Percentiles rank a stretch among this genome's conserved stretches.
These are phyloP conservation scores for Mormyrus lacerda DNA, from an alignment of 2,113 vertebrate species.

Conservation along the genomic window DNA sequence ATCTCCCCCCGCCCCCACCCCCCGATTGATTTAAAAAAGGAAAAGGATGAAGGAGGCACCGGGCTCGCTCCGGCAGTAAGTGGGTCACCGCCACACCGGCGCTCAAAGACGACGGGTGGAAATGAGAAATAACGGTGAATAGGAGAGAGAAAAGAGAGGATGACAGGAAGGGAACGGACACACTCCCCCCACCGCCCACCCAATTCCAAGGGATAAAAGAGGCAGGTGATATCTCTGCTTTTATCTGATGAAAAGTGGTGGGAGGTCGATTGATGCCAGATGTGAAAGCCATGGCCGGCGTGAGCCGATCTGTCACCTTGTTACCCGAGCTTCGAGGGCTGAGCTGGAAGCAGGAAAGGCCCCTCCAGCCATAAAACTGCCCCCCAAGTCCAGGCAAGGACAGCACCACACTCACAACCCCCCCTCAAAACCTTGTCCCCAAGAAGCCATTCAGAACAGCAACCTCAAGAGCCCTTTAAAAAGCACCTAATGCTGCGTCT, in stretches of 20 bases:
- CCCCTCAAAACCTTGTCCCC: too few species aligned
- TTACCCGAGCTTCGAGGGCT: background rate
- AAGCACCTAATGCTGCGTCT: background rate
- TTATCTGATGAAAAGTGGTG: conserved; percentile 28
- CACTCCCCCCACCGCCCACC: background rate
- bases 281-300: background rate
- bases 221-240: conserved; percentile 15
- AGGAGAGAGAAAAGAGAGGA: background rate
- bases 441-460: background rate
- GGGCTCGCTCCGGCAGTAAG: background rate
- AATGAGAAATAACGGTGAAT: background rate
- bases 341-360: background rate
- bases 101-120: background rate
- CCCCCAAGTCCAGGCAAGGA: background rate
- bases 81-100: background rate
- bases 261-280: conserved; percentile 31
- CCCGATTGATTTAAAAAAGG: background rate
- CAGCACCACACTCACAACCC: background rate
- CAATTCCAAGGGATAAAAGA: conserved; percentile 31
- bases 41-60: background rate
- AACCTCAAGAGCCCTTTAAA: background rate
- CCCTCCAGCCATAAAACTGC: background rate
- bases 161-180: background rate
- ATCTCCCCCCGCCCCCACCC: background rate
- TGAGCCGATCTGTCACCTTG: conserved; percentile 6